phyloP scores from a whole-genome alignment of 1,140 invertebrate species.

The Apis dorsata region DNA sequence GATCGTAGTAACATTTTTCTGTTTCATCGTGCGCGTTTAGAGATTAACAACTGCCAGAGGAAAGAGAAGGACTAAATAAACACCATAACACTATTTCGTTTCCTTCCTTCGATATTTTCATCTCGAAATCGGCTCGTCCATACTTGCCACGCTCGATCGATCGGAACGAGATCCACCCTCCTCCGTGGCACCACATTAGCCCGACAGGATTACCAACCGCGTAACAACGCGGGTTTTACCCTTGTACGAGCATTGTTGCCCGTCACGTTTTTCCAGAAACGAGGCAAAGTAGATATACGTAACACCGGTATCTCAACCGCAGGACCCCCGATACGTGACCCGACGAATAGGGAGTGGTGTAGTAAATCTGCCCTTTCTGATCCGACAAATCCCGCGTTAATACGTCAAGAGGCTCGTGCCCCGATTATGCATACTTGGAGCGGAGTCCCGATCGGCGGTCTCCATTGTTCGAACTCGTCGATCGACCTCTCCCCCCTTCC shows the following conservation, averaged over 20 bases:
- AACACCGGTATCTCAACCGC: conserved; percentile 33
- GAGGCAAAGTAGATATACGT: conserved; percentile 42
- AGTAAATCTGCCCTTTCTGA: conserved; percentile 63
- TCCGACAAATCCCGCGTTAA: conserved; percentile 67
- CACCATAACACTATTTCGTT: no score
- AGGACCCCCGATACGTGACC: conserved; percentile 59
- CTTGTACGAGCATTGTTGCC: conserved; percentile 14
- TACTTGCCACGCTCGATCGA: background rate
- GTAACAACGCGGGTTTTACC: background rate
- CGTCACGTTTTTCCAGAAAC: conserved; percentile 51
- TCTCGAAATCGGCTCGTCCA: no score
- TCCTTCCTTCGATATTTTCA: no score
- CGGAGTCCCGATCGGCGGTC: conserved; percentile 47
- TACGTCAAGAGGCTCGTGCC: conserved; percentile 64
- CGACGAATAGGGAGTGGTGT: conserved; percentile 52
- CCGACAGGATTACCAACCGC: conserved; percentile 29
- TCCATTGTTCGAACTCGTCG: conserved; percentile 59
- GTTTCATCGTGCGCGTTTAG: no score
- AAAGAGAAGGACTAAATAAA: no score
- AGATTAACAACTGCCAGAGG: no score
- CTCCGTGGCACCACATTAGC: conserved; percentile 15
- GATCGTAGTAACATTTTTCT: no score
- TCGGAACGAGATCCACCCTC: background rate
- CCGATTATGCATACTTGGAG: conserved; percentile 40
- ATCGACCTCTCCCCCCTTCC: background rate